Evolutionary conservation across 1,140 invertebrate species (phyloP).

Genomic region (Apis cerana): DNA sequence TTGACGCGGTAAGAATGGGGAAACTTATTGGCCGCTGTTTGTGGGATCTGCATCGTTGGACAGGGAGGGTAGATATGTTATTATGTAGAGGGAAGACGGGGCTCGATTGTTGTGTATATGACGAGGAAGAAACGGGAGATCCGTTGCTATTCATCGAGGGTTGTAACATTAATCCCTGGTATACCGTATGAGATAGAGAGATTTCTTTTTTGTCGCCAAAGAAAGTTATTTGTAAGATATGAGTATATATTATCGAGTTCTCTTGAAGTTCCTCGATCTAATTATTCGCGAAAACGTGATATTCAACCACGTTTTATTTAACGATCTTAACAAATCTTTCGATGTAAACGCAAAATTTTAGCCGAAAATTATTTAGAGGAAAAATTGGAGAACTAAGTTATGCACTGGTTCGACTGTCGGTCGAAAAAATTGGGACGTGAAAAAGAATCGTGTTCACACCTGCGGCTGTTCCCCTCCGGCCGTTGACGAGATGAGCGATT

Average conservation of each 20-base stretch:
- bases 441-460: slow-evolving; percentile 38
- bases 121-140: background rate
- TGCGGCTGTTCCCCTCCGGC: slow-evolving; percentile 24
- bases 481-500: slow-evolving; percentile 54
- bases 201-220: too few species aligned
- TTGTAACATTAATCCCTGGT: background rate
- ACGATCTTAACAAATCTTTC: too few species aligned
- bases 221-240: too few species aligned
- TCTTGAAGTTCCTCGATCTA: too few species aligned
- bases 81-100: background rate
- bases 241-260: too few species aligned
- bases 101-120: background rate
- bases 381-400: slow-evolving; percentile 1
- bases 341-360: too few species aligned
- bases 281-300: too few species aligned
- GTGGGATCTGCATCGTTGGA: background rate
- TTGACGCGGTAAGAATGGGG: background rate
- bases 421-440: slow-evolving; percentile 42
- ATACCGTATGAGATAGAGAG: background rate
- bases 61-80: slow-evolving; percentile 2
- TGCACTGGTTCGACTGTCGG: slow-evolving; percentile 7
- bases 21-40: slow-evolving; percentile 21
- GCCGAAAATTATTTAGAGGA: too few species aligned
- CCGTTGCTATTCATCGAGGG: background rate
- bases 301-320: too few species aligned